Base-by-base conservation (phyloP, 2,888 invertebrate genomes). In the Drosophila birchii region DNA sequence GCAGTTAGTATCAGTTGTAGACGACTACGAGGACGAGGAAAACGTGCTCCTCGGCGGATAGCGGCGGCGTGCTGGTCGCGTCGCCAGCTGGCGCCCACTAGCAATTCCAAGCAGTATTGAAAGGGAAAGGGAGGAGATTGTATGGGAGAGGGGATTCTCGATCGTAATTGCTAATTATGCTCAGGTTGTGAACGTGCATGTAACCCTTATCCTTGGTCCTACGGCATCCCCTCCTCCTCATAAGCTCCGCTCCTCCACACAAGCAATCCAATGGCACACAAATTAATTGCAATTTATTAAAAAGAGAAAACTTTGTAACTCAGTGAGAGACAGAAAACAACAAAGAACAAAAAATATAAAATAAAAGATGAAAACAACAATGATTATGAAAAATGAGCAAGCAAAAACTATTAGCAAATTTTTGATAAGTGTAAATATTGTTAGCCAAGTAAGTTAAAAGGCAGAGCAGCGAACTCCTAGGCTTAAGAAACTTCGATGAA, bases 1-100 rank as follows among this genome's bases (percentile, higher is more conserved):
- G 94, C 80, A 93, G 93, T 92, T 93, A 93, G 93, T 92, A 92
- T 92, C 91, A 91, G 88, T 86, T 92, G 91, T 91, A 90, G 90
- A 71, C 64, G 47, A 39, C 54, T 56, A 58, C 41, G 39, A 44
- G 12, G 36, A 41, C 38, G 54, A 20, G 20, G 49, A 51, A 90
- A 90, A 1, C n/a, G 29, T 29, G 69, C 54, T 43, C 61, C 76
- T 54, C 51, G 36, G 61, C 39, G 79, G 58, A 55, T 6, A 32
- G 39, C 64, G 41, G 39, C 60, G 59, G 70, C 85, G 78, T 86
- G 83, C 86, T 39, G 86, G 87, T 75, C 85, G 71, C 74, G 83
- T 60, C 45, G 60, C 63, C 59, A 20, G 47, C 32, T 47, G 70
- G 55, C 62, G 71, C 61, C 66, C 67, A 72, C 60, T 38, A 74